A percentile compares a stretch with the other conserved stretches of the same genome.
Evolutionary conservation across 2,113 vertebrate genomes (phyloP).

Genomic region (Anguilla japonica): DNA sequence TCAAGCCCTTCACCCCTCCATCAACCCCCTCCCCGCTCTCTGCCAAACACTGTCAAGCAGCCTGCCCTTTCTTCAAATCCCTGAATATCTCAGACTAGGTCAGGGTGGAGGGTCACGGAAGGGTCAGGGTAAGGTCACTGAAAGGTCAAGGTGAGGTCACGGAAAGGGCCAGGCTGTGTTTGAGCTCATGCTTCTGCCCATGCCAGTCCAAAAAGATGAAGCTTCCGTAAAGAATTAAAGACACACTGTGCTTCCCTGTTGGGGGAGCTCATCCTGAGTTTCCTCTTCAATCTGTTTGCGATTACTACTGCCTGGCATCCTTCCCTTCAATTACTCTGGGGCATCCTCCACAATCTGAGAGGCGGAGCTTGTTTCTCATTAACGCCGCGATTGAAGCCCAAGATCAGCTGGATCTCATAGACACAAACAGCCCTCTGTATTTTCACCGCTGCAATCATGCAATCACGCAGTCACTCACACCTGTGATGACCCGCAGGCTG

Average conservation of each 20-base stretch:
- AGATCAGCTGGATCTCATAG: neutral
- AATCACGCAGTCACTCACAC: neutral
- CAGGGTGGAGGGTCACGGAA: too few species aligned
- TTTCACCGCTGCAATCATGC: neutral
- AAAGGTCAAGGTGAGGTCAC: neutral
- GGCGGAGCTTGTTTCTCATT: neutral
- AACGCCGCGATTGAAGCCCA: neutral
- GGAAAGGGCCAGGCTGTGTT: neutral
- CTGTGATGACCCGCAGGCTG: neutral
- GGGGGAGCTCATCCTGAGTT: too few species aligned
- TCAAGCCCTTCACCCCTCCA: neutral
- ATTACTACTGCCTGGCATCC: neutral
- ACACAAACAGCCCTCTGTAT: neutral
- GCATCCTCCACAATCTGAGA: neutral
- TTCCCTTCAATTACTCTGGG: slow-evolving; percentile 24
- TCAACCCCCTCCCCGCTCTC: neutral
- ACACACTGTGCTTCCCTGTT: neutral
- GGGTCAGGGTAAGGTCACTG: too few species aligned
- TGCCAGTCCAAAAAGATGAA: neutral
- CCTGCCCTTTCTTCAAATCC: too few species aligned
- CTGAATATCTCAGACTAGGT: neutral
- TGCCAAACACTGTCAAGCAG: too few species aligned
- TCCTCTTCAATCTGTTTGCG: neutral
- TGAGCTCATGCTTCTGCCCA: too few species aligned
- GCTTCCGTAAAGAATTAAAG: neutral